These are phyloP conservation scores for Ctenopoma multispine DNA, from an alignment of 2,797 vertebrate species.

Conservation along the genomic window DNA sequence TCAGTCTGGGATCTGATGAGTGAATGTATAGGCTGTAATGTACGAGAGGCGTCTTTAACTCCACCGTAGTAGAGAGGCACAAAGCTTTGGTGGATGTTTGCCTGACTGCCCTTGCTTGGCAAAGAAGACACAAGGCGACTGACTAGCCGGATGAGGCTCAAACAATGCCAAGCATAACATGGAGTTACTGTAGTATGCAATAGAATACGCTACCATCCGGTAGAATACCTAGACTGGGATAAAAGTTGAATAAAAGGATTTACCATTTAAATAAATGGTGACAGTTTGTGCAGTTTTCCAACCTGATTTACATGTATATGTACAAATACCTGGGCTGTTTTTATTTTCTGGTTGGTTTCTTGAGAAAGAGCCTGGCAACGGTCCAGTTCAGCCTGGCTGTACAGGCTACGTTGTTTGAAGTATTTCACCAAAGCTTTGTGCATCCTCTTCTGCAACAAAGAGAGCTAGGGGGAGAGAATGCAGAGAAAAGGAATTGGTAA, in stretches of 20 bases:
- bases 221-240: constrained; percentile 62
- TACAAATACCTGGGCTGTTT: constrained; percentile 96
- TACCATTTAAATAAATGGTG: constrained; percentile 73
- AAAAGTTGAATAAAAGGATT: constrained; percentile 68
- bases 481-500: constrained; percentile 93
- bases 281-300: constrained; percentile 83
- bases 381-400: constrained; percentile 91
- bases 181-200: constrained; percentile 69
- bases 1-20: constrained; percentile 69
- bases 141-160: constrained; percentile 69
- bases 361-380: constrained; percentile 91
- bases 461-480: constrained; percentile 87
- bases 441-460: constrained; percentile 91
- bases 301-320: constrained; percentile 71
- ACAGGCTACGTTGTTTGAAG: constrained; percentile 88
- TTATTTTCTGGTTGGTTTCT: constrained; percentile 95
- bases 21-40: constrained; percentile 69
- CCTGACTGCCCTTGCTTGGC: constrained; percentile 71
- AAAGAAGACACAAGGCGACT: constrained; percentile 67
- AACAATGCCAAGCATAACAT: constrained; percentile 71
- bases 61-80: constrained; percentile 54
- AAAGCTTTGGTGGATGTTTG: constrained; percentile 63
- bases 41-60: constrained; percentile 67
- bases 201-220: constrained; percentile 61
- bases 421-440: constrained; percentile 86